phyloP scores from a whole-genome alignment of 2,113 vertebrate species.

The Grammatotria lemairii region DNA sequence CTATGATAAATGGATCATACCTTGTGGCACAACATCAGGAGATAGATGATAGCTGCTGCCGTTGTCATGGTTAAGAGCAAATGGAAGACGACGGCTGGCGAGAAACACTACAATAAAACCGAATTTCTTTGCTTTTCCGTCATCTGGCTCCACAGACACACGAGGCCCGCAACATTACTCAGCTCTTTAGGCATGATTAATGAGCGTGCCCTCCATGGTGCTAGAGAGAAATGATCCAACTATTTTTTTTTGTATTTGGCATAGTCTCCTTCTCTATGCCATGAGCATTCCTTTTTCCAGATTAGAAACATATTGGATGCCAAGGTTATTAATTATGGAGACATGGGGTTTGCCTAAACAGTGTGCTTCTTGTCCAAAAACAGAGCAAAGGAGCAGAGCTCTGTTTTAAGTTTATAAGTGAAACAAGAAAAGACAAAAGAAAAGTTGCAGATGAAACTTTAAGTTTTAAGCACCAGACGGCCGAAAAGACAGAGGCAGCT shows the following conservation, averaged over 20 bases:
- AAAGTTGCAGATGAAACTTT: neutral
- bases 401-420: neutral
- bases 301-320: constrained; percentile 20
- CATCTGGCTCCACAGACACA: neutral
- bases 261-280: constrained; percentile 17
- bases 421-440: neutral
- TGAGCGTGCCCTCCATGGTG: constrained; percentile 20
- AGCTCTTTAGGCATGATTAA: constrained; percentile 51
- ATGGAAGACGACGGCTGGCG: neutral
- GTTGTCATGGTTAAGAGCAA: neutral
- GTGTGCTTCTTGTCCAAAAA: neutral
- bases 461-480: neutral
- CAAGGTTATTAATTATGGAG: constrained; percentile 31
- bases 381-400: neutral
- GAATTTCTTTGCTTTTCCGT: neutral
- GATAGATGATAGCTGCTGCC: constrained; percentile 10
- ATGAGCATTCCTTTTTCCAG: neutral
- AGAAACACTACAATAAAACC: constrained; percentile 19
- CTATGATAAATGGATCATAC: constrained; percentile 42
- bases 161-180: constrained; percentile 24
- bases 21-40: constrained; percentile 21
- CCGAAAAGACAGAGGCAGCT: neutral
- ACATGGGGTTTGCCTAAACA: neutral
- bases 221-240: constrained; percentile 30
- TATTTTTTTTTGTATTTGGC: constrained; percentile 27